Base-by-base conservation (phyloP, 2,113 vertebrate species). In the Cathartes aura region DNA sequence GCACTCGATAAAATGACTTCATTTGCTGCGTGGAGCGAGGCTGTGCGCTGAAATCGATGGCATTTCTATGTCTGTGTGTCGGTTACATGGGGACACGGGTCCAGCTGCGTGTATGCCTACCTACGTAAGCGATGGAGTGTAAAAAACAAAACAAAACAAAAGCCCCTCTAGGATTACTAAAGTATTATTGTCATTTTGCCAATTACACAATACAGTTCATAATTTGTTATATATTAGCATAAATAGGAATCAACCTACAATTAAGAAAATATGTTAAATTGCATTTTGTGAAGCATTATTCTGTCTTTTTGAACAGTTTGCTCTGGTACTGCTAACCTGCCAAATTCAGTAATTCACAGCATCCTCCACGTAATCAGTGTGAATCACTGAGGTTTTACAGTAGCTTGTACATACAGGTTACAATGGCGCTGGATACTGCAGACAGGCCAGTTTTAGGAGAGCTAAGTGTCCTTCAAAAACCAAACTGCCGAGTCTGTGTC, bases 191-290 rank as follows among this genome's bases (percentile, higher is more conserved):
- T 52, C 7, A 3, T 78, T 92, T 76, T 90, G 29, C 84, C 42
- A 84, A 36, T 68, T 79, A 52, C 15, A 30, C 53, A 59, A 19
- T 42, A 32, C 21, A 42, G 71, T 53, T 89, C 62, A 36, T 89
- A 42, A 72, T 90, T 63, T 67, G 58, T 82, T 88, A 56, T 9
- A 55, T 81, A 94, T 93, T 91, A 89, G 58, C 72, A 26, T 76
- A 82, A 92, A 59, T 59, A 78, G 45, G 55, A 73, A 91, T 83
- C 84, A 70, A 62, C 47, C 52, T 60, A 27, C 75, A 90, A 38
- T 95, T 97, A 89, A 84, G 94, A 62, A 87, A 87, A 88, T 82
- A 85, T 74, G 43, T 94, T 59, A 67, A 90, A 78, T 22, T 70
- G 68, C 17, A 30, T 92, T 89, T 95, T 72, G 32, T 10, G 36